Base-by-base conservation (phyloP, 64 coral and sea anemone species). In the Actinia tenebrosa region DNA sequence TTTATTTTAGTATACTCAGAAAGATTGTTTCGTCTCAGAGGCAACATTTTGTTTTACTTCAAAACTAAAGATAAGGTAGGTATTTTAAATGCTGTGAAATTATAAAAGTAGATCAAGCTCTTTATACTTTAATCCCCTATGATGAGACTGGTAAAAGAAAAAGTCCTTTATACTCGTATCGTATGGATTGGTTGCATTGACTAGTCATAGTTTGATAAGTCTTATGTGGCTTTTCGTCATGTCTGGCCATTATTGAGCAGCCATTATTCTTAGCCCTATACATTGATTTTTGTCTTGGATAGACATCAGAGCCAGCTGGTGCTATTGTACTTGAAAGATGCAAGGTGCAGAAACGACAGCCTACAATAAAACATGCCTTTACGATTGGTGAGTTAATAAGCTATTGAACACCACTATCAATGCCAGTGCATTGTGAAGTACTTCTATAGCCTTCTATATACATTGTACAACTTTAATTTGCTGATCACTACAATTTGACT, bases 11-110 rank as follows among this genome's bases (percentile, higher is more conserved):
- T 96, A 27, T 96, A 93, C 77, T 86, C 92, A 83, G 90, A 95
- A 53, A 88, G 96, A 92, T 98, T 93, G 96, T 98, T 94, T 83
- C 87, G 96, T 55, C 88, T 98, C 26, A 92, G 92, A 63, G 96
- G 96, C 66, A 98, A 98, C 82, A 86, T 98, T 68, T 78, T 98
- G 22, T 98, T 98, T 87, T 98, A 98, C 83, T 92, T 94, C 71
- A 98, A 98, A 87, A 94, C 89, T 46, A 95, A 91, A 69, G 96
- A 98, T 22, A 98, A 98, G 86, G 96, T 98, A 75, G 15, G 69
- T 72, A 72, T 30, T 75, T 10, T 15, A 8, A 5, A 75, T 42
- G 13, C 69, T 14, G 20, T 75, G n/a, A 66, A 30, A 53, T 17
- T 37, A 37, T 37, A 37, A 37, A 37, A 37, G 30, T 37, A 37